phyloP scores from a whole-genome alignment of 2,113 vertebrate species.

The Nycticryphes semicollaris region DNA sequence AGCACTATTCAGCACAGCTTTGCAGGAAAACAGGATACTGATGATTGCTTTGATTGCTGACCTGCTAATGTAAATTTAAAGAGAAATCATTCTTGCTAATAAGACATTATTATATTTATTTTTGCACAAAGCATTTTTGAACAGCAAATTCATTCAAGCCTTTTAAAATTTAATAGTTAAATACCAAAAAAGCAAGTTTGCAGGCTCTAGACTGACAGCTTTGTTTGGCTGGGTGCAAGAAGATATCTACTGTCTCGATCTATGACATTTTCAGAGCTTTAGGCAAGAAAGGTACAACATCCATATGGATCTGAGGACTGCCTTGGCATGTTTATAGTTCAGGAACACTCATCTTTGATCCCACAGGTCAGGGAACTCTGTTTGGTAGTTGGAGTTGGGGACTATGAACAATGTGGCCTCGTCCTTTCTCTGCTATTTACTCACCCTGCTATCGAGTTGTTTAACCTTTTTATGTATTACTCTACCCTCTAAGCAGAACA shows the following conservation, averaged over 20 bases:
- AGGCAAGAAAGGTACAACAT: neutral
- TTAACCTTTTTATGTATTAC: neutral
- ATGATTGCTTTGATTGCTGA: neutral
- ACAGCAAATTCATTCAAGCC: neutral
- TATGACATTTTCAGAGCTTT: neutral
- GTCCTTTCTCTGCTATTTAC: neutral
- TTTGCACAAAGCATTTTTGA: neutral
- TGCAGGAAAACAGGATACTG: neutral
- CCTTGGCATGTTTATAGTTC: neutral
- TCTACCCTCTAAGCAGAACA: neutral
- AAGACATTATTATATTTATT: neutral
- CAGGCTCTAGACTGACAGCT: neutral
- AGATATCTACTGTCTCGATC: fast-evolving
- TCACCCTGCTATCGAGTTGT: neutral
- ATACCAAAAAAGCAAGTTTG: neutral
- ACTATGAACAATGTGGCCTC: neutral
- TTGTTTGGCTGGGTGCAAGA: neutral
- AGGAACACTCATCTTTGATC: neutral
- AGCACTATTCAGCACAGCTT: neutral
- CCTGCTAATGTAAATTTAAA: neutral
- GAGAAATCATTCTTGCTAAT: neutral
- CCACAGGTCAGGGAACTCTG: neutral
- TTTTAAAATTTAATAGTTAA: neutral
- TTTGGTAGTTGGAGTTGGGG: neutral
- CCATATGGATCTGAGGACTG: fast-evolving